These are phyloP conservation scores for Patiria pectinifera DNA, from an alignment of 53 echinoderm and acorn worm genomes.

Conservation along the genomic window DNA sequence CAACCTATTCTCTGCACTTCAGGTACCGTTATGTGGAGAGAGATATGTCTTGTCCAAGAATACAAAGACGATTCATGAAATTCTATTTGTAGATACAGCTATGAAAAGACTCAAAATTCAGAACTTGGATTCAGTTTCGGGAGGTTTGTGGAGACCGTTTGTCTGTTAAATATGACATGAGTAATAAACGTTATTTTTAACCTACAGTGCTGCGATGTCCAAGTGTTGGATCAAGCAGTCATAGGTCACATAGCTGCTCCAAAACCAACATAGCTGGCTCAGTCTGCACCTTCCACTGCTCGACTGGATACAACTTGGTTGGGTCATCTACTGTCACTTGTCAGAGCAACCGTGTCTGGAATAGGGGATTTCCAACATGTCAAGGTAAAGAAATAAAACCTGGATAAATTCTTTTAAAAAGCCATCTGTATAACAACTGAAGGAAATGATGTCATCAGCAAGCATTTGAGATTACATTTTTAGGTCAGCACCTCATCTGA, in stretches of 20 bases:
- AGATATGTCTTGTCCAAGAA: too few relatives aligned
- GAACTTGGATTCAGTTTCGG: too few relatives aligned
- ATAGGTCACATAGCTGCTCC: constrained; percentile 68
- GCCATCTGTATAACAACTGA: too few relatives aligned
- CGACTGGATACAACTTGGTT: constrained; percentile 58
- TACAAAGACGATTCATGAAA: too few relatives aligned
- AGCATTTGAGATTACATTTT: background rate
- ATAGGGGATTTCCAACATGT: constrained; percentile 8
- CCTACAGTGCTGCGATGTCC: constrained; percentile 51
- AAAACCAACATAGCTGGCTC: constrained; percentile 64
- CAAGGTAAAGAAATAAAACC: background rate
- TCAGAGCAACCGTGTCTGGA: constrained; percentile 52
- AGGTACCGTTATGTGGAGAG: too few relatives aligned
- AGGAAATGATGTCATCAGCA: background rate
- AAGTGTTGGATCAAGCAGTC: constrained; percentile 36
- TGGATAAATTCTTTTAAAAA: background rate
- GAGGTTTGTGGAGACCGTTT: too few relatives aligned
- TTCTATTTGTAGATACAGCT: too few relatives aligned
- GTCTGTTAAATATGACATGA: too few relatives aligned
- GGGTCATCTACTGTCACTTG: constrained; percentile 57
- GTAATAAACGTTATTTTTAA: background rate
- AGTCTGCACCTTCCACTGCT: constrained; percentile 69
- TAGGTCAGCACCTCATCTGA: background rate
- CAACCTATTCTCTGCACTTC: too few relatives aligned
- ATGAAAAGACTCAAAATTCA: too few relatives aligned